Percentiles rank a stretch among this genome's conserved stretches.
Evolutionary conservation across 2,888 invertebrate species (phyloP).

Genomic region (Dastarcus helophoroides): DNA sequence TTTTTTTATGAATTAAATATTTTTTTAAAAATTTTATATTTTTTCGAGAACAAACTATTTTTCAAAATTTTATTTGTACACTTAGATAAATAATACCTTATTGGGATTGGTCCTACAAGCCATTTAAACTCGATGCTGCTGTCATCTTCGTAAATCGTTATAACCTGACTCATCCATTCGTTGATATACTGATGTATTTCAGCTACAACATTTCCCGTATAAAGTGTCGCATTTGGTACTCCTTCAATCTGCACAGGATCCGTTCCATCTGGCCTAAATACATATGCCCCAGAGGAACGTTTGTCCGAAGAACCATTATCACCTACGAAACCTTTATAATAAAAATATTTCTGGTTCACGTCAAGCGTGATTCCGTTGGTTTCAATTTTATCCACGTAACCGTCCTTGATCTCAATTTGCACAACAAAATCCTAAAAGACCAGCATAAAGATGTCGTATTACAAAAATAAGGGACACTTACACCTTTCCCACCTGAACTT

Average conservation of each 20-base stretch:
- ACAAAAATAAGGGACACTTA: no score
- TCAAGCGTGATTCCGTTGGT: slow-evolving; percentile 1
- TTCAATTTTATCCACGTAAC: neutral
- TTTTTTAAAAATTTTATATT: no score
- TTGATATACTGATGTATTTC: neutral
- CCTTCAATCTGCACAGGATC: neutral
- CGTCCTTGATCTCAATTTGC: no score
- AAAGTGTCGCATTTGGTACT: no score
- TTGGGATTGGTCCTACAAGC: neutral
- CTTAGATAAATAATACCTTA: neutral
- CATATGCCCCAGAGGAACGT: neutral
- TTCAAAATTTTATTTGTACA: no score
- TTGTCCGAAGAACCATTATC: neutral
- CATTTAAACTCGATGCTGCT: slow-evolving; percentile 1
- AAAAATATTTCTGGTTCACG: neutral
- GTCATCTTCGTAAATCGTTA: neutral
- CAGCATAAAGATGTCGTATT: no score
- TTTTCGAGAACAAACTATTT: no score
- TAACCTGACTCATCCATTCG: slow-evolving; percentile 1
- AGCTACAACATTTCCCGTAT: neutral
- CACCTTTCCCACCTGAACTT: no score
- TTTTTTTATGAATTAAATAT: no score
- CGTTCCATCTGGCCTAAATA: slow-evolving; percentile 1
- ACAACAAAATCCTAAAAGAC: no score
- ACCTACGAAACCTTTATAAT: no score